phyloP scores from a whole-genome alignment of 2,888 invertebrate species.

The Magallana nippona region DNA sequence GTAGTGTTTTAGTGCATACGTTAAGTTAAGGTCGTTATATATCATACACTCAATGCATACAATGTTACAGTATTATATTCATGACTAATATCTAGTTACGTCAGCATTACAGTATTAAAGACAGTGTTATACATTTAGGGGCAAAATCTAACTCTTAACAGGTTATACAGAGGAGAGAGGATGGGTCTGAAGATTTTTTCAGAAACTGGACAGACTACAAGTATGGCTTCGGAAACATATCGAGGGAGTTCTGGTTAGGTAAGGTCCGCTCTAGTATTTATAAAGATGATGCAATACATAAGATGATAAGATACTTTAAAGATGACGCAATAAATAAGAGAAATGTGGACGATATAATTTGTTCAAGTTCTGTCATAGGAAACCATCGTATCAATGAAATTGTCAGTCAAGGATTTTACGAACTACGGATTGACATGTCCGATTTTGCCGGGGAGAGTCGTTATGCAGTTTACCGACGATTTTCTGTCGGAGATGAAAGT shows the following conservation, averaged over 20 bases:
- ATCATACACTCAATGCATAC: too few relatives aligned
- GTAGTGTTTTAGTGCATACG: too few relatives aligned
- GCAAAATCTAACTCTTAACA: not conserved
- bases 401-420: constrained; percentile 33
- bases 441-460: constrained; percentile 16
- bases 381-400: constrained; percentile 26
- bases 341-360: too few relatives aligned
- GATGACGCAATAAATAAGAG: too few relatives aligned
- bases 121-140: not conserved
- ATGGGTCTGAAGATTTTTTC: constrained; percentile 32
- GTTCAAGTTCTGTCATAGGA: not conserved
- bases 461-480: not conserved
- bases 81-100: too few relatives aligned
- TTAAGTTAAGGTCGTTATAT: too few relatives aligned
- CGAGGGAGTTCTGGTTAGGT: constrained; percentile 11
- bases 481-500: not conserved
- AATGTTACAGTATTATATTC: too few relatives aligned
- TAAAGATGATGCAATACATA: too few relatives aligned
- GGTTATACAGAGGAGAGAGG: constrained; percentile 20
- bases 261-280: too few relatives aligned
- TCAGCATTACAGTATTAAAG: too few relatives aligned
- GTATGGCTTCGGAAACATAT: constrained; percentile 32
- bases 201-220: constrained; percentile 26
- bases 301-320: too few relatives aligned
- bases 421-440: constrained; percentile 23